Evolutionary conservation across 2,888 invertebrate species (phyloP).

Genomic region (Drosophila demipolita): DNA sequence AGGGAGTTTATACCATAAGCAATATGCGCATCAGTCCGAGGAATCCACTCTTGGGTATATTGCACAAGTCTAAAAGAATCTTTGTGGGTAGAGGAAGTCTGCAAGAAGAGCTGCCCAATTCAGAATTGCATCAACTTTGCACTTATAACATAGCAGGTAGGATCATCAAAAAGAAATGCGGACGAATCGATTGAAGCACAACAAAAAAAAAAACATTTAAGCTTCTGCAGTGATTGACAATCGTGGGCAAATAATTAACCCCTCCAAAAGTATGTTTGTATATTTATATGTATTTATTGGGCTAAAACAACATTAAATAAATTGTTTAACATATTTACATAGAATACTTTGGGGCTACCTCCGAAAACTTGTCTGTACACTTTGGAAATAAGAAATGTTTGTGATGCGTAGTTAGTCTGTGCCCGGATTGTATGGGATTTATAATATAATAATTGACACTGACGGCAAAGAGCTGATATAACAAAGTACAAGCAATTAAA

Average conservation of each 20-base stretch:
- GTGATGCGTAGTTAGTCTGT: neutral
- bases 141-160: slow-evolving; percentile 59
- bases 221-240: no score
- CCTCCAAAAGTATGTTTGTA: neutral
- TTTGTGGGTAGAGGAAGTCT: slow-evolving; percentile 61
- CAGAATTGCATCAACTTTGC: slow-evolving; percentile 40
- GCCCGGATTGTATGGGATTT: neutral
- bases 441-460: neutral
- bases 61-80: slow-evolving; percentile 56
- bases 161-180: slow-evolving; percentile 58
- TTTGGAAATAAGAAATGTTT: neutral
- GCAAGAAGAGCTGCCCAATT: slow-evolving; percentile 52
- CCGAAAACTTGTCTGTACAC: neutral
- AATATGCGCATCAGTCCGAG: slow-evolving; percentile 67
- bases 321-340: neutral
- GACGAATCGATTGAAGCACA: slow-evolving; percentile 41
- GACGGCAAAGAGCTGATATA: neutral
- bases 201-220: neutral
- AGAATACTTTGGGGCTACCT: slow-evolving; percentile 24
- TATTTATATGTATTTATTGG: neutral
- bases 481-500: slow-evolving; percentile 2
- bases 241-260: neutral
- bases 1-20: slow-evolving; percentile 66
- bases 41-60: slow-evolving; percentile 54
- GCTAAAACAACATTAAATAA: neutral